Base-by-base conservation (phyloP, 2,888 invertebrate genomes). In the Julus scanicus region DNA sequence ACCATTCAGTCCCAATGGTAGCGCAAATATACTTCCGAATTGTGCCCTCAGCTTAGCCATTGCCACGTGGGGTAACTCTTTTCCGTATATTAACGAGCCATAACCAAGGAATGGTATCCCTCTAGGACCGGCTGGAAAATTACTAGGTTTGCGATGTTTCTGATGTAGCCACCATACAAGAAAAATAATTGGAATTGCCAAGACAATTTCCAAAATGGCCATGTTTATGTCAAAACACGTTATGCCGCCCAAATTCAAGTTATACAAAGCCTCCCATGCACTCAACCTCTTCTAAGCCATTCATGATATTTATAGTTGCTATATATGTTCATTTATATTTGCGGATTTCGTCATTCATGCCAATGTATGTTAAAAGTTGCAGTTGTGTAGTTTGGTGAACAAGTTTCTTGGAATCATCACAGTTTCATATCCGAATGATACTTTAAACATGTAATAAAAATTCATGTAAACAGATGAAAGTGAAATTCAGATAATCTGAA, bases 71-170 rank as follows among this genome's bases (percentile, higher is more conserved):
- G 95, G 94, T 89, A 94, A 93, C 80, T 95, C 94, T 90, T 95
- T 96, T 91, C 97, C 94, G 92, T 96, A 97, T 63, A 63, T 63
- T n/a, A 63, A 3, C 3, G 96, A 95, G 90, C 97, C 93, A 91
- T 96, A 97, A 89, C 98, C 97, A 88, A 97, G 94, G 88, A 97
- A 93, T 37, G 97, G 97, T 4, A 96, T 93, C 1, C 97, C 97
- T 95, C 96, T 96, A 2, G 97, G 97, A 3, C 97, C 97, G 0
- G 97, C 97, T 0, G 97, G 97, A 90, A 97, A 93, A 39, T 86
- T 86, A 6, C 1, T 17, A 57, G 53, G 53, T 13, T 57, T 86
- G n/a, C 63, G n/a, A n/a, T n/a, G n/a, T n/a, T n/a, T n/a, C n/a
- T n/a, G 63, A n/a, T 63, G 63, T 3, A 63, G 63, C 63, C 63